These are phyloP conservation scores for Drosophila lacertosa DNA, from an alignment of 1,140 invertebrate genomes.

Conservation along the genomic window DNA sequence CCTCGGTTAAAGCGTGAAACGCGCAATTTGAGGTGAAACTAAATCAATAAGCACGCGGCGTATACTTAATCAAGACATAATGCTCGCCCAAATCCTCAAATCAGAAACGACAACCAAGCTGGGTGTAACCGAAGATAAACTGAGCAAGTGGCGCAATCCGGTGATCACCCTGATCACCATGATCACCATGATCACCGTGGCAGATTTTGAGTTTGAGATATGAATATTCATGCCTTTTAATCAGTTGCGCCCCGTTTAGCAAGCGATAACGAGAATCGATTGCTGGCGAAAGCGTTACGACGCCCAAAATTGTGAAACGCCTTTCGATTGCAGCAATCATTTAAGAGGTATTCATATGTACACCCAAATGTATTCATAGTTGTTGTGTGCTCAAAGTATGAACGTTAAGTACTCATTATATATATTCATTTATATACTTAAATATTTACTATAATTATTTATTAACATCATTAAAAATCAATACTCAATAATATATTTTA, in stretches of 20 bases:
- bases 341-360: neutral
- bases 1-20: conserved; percentile 55
- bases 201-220: conserved; percentile 27
- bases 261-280: conserved; percentile 43
- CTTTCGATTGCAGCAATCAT: neutral
- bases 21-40: conserved; percentile 58
- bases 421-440: too few relatives aligned
- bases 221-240: conserved; percentile 56
- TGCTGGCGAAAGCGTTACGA: conserved; percentile 47
- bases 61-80: conserved; percentile 78
- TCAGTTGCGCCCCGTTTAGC: conserved; percentile 33
- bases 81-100: conserved; percentile 18
- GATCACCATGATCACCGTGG: conserved; percentile 17
- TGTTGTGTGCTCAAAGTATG: too few relatives aligned
- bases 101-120: conserved; percentile 11
- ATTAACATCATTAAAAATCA: too few relatives aligned
- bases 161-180: conserved; percentile 63
- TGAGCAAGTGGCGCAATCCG: conserved; percentile 15
- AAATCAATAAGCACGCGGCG: conserved; percentile 73
- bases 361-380: too few relatives aligned
- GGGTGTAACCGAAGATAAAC: conserved; percentile 4
- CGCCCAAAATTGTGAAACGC: conserved; percentile 25
- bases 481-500: too few relatives aligned
- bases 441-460: too few relatives aligned
- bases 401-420: too few relatives aligned